These are phyloP conservation scores for Melangyna quadrimaculata DNA, from an alignment of 2,888 invertebrate genomes.

Conservation along the genomic window DNA sequence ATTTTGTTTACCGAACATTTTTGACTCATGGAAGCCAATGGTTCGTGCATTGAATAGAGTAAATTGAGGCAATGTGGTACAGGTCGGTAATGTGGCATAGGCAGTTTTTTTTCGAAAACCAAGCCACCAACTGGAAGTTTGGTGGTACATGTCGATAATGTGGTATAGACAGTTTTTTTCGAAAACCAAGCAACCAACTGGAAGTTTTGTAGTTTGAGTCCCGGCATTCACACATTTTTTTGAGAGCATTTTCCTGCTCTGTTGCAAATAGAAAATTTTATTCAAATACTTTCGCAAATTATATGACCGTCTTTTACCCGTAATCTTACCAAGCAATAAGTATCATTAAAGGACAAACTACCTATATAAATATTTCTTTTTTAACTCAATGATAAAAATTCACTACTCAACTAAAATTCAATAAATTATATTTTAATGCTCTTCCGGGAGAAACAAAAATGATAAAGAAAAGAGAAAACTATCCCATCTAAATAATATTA, in stretches of 20 bases:
- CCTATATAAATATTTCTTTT: not conserved
- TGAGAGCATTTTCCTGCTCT: not conserved
- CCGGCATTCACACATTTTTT: too few relatives aligned
- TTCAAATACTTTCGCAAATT: not conserved
- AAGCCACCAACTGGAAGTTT: too few relatives aligned
- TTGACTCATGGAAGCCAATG: too few relatives aligned
- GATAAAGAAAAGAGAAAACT: not conserved
- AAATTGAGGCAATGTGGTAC: too few relatives aligned
- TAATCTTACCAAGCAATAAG: not conserved
- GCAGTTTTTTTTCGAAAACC: too few relatives aligned
- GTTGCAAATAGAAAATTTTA: not conserved
- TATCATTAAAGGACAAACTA: not conserved
- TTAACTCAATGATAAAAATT: not conserved
- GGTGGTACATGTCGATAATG: too few relatives aligned
- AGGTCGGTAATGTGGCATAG: too few relatives aligned
- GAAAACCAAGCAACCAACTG: too few relatives aligned
- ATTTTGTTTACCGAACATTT: too few relatives aligned
- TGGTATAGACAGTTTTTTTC: too few relatives aligned
- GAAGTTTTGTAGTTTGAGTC: too few relatives aligned
- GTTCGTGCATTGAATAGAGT: too few relatives aligned
- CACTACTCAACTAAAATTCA: not conserved
- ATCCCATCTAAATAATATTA: not conserved
- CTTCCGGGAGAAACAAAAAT: conserved; percentile 13
- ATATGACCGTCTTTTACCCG: not conserved
- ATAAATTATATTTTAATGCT: conserved; percentile 13